Percentiles rank a stretch among this genome's conserved stretches.
Conservation (phyloP, 2,113 vertebrate species). For the Xenopus tropicalis region DNA sequence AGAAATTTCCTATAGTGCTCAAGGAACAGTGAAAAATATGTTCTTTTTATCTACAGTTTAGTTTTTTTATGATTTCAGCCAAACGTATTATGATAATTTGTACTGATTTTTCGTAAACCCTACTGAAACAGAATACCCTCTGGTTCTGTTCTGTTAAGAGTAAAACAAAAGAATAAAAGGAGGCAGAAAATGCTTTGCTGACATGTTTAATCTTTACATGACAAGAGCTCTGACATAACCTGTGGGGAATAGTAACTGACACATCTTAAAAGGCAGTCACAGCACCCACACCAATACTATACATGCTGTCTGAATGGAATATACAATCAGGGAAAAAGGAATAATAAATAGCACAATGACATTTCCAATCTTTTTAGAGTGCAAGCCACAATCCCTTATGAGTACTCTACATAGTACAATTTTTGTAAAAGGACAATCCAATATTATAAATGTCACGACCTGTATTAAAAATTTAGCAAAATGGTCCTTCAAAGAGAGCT, state of each 20-base stretch:
- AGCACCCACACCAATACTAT: neutral
- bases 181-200: neutral
- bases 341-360: neutral
- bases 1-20: no score
- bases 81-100: neutral
- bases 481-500: neutral
- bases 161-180: constrained; percentile 5
- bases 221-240: neutral
- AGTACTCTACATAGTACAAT: neutral
- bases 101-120: neutral
- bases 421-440: neutral
- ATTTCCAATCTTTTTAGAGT: neutral
- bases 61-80: neutral
- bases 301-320: neutral
- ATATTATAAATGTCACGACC: neutral
- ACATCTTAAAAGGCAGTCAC: neutral
- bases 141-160: constrained; percentile 3
- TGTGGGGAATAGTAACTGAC: neutral
- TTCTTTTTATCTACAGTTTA: no score
- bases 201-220: constrained; percentile 2
- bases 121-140: neutral
- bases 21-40: no score
- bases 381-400: neutral
- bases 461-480: neutral
- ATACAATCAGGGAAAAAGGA: neutral